These are phyloP conservation scores for Diplogasteroides magnus DNA, from an alignment of 1,140 invertebrate species.

Conservation along the genomic window DNA sequence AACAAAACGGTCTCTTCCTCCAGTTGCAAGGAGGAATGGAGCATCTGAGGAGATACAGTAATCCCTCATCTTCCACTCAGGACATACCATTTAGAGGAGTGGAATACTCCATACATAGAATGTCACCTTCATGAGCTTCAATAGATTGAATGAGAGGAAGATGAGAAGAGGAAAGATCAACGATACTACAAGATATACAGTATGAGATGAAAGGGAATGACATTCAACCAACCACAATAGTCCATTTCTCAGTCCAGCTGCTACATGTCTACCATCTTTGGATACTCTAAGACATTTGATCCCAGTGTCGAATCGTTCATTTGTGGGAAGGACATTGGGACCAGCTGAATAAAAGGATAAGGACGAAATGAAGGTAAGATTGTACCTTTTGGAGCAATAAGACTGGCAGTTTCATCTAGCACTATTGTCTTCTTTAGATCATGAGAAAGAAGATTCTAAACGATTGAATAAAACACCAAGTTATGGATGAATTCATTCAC, in stretches of 20 bases:
- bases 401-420: background rate
- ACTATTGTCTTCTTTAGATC: background rate
- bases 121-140: constrained; percentile 6
- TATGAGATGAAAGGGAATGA: background rate
- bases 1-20: constrained; percentile 2
- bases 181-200: background rate
- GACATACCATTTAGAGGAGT: background rate
- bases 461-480: too few relatives aligned
- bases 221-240: background rate
- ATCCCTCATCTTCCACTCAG: background rate
- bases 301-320: background rate
- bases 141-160: background rate
- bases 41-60: background rate
- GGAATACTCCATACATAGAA: constrained; percentile 6
- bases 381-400: background rate
- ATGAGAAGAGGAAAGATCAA: background rate
- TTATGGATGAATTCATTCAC: too few relatives aligned
- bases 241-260: background rate
- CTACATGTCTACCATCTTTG: background rate
- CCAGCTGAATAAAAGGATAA: too few relatives aligned
- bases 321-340: background rate
- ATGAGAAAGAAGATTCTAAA: background rate
- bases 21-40: constrained; percentile 1
- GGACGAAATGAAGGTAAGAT: too few relatives aligned
- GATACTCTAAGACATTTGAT: background rate